phyloP scores from a whole-genome alignment of 2,797 vertebrate genomes.

The Tenualosa thibaudeaui region DNA sequence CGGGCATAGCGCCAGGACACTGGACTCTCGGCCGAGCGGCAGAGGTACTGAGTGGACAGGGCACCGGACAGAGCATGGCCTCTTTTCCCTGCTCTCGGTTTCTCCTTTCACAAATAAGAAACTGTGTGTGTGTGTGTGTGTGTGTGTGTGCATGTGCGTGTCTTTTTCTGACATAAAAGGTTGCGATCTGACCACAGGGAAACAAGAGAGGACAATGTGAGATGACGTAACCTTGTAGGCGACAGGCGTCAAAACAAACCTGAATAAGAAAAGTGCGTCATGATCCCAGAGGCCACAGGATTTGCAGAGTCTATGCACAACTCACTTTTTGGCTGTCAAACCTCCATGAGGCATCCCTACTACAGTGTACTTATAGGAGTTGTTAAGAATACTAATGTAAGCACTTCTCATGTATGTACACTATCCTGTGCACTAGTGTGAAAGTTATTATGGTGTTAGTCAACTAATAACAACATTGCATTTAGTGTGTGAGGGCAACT shows the following conservation, averaged over 20 bases:
- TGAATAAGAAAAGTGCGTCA: background rate
- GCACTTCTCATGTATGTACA: background rate
- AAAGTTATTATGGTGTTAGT: too few relatives aligned
- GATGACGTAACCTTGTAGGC: constrained; percentile 2
- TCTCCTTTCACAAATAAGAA: background rate
- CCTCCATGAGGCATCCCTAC: too few relatives aligned
- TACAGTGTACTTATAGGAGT: background rate
- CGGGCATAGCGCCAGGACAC: constrained; percentile 44
- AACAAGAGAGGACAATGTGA: background rate
- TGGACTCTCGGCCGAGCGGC: constrained; percentile 32
- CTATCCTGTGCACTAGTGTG: background rate
- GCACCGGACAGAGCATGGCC: constrained; percentile 30
- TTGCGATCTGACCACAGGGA: background rate
- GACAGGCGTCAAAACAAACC: background rate
- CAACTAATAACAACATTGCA: background rate
- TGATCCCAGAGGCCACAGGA: background rate
- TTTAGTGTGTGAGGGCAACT: background rate
- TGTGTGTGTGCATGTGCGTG: background rate
- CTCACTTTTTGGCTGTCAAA: too few relatives aligned
- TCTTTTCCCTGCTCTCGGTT: constrained; percentile 8
- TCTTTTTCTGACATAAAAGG: background rate
- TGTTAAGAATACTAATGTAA: background rate
- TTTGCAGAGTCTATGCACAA: background rate
- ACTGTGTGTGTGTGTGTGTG: background rate
- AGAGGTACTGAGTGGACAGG: constrained; percentile 44